Base-by-base conservation (phyloP, 2,888 invertebrate genomes). In the Aphidius colemani region DNA sequence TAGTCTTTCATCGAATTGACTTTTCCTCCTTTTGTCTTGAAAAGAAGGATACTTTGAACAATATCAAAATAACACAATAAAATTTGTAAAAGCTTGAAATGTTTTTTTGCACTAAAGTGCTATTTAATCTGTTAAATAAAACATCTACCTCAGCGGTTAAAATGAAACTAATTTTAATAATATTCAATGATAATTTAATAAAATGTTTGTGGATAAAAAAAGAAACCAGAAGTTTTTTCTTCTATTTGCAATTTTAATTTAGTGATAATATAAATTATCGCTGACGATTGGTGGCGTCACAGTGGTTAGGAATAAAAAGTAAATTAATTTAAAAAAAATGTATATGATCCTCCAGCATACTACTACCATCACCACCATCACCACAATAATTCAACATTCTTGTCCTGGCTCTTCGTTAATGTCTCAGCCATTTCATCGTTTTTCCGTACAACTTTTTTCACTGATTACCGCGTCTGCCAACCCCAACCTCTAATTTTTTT, bases 381-480 rank as follows among this genome's bases (percentile, higher is more conserved):
- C 69, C 65, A 61, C 68, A 61, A 71, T 44, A 43, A 30, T 51
- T 44, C 51, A 43, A 59, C 50, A 51, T 13, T 55, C 55, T 30
- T 30, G 30, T 30, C 30, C 30, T 51, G 70, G 70, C 69, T 69
- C 66, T 66, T 72, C 72, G 71, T 73, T 76, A 77, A 79, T 78
- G 75, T 75, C 75, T 72, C 75, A 78, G 77, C 77, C 77, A 76
- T 72, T 59, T 44, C 30, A 66, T 72, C 74, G 69, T 75, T 41
- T 41, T 49, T 13, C 69, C 70, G 30, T 30, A 30, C 30, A 30
- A 30, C 3, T 5, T 70, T 65, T 70, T 64, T 66, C 61, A 77
- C 78, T 77, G 76, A 77, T 61, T 41, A 49, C 55, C 30, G 30
- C 49, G 40, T 40, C 43, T 64, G 61, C 60, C 63, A 63, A 60